Base-by-base conservation (phyloP, 1,140 invertebrate species). In the Papilio xuthus region DNA sequence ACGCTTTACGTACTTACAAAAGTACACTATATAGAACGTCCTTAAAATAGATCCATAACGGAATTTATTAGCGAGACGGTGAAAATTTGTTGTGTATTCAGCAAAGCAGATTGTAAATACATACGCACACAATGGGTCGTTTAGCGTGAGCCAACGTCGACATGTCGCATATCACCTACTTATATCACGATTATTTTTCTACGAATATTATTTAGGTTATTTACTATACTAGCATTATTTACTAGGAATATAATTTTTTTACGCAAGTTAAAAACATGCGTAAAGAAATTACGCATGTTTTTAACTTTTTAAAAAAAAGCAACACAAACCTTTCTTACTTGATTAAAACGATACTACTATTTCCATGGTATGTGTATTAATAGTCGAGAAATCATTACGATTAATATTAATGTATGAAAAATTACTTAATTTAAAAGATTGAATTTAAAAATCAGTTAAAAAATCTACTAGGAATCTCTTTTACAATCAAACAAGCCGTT, bases 31-130 rank as follows among this genome's bases (percentile, higher is more conserved):
- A 7, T 28, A 37, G 28, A 41, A 75, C 26, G 73, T 74, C 72
- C 72, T 74, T 53, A 53, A 50, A 53, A 56, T 10, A 67, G 44
- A 28, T 72, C 78, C 7, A 53, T 83, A 82, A 80, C 82, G 80
- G 80, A 75, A 63, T 50, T 20, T 63, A 78, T 83, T 83, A 83
- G 79, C 80, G 75, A 71, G 74, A 56, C 41, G 74, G 60, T 79
- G 77, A 83, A 81, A 83, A 81, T 80, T 79, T 47, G 23, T 47
- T 74, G 26, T 70, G 71, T 75, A 76, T 67, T 60, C 41, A 47
- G 53, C 10, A 75, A 76, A 1, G 50, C 23, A 41, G 53, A 60
- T 76, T 1, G 74, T 76, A 63, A 76, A 76, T 37, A 60, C 23
- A 44, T 42, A 60, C 50, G 74, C 53, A 76, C 18, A 76, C 74